phyloP scores from a whole-genome alignment of 2,797 vertebrate genomes.

The Gallinago nigripennis region DNA sequence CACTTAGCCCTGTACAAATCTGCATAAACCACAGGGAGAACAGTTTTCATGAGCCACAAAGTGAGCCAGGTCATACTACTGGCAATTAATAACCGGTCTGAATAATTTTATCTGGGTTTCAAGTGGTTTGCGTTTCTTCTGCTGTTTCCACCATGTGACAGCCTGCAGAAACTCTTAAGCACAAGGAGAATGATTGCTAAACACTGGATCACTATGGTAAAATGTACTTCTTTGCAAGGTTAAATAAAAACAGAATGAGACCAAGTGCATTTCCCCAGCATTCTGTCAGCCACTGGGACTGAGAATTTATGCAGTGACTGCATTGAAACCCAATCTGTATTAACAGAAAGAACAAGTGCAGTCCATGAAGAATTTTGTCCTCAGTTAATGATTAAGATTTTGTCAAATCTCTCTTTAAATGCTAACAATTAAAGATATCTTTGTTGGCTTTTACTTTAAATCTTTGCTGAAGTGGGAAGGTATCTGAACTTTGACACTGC shows the following conservation, averaged over 20 bases:
- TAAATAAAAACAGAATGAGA: constrained; percentile 23
- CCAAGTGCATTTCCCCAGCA: background rate
- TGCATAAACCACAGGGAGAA: background rate
- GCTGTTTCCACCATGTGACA: background rate
- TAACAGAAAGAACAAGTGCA: background rate
- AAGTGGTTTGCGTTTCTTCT: constrained; percentile 3
- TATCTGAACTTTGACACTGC: background rate
- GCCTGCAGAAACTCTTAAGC: background rate
- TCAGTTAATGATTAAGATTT: background rate
- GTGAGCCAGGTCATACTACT: background rate
- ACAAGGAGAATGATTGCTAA: background rate
- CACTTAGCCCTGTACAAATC: background rate
- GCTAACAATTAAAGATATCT: constrained; percentile 12
- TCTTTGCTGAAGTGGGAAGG: background rate
- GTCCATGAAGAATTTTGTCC: background rate
- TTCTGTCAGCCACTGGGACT: background rate
- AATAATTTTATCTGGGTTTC: background rate
- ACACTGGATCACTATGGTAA: background rate
- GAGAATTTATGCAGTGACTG: background rate
- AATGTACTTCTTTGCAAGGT: constrained; percentile 35
- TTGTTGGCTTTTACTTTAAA: constrained; percentile 1
- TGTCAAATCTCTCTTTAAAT: constrained; percentile 12
- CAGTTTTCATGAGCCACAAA: background rate
- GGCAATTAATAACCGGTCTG: background rate
- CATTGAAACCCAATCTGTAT: constrained; percentile 29